These are phyloP conservation scores for Ceyx melanurus DNA, from an alignment of 2,113 vertebrate species.

Conservation along the genomic window DNA sequence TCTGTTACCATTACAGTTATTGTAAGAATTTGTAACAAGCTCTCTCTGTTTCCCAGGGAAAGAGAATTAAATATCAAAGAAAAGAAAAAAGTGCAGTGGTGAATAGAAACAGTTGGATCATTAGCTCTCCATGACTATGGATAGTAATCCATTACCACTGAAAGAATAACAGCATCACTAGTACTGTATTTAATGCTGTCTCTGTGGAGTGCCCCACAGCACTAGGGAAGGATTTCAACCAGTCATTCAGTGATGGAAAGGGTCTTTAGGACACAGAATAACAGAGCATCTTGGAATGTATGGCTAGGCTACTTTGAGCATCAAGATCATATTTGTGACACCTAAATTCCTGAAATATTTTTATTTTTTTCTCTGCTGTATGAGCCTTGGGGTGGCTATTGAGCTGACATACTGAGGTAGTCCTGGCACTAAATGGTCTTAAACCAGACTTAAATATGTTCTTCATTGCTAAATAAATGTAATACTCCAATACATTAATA, in stretches of 20 bases:
- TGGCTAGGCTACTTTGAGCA: neutral
- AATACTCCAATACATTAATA: neutral
- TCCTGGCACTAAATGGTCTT: neutral
- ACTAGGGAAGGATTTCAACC: neutral
- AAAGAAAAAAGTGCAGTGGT: neutral
- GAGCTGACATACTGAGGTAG: neutral
- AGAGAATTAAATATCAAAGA: neutral
- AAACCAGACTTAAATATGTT: neutral
- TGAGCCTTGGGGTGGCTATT: neutral
- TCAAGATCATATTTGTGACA: neutral
- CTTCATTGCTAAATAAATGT: neutral
- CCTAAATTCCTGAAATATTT: neutral
- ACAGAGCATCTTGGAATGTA: neutral
- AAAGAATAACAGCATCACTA: too few relatives aligned
- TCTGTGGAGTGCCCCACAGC: neutral
- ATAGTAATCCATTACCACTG: too few relatives aligned
- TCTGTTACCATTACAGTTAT: conserved; percentile 34
- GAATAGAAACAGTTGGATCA: neutral
- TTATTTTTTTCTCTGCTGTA: neutral
- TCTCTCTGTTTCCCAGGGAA: neutral
- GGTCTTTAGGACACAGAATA: neutral
- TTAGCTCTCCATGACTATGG: neutral
- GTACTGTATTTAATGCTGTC: neutral
- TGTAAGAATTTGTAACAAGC: neutral
- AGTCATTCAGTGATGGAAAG: neutral